Evolutionary conservation across 2,797 vertebrate genomes (phyloP).

Genomic region (Gymnoscopelus microlampas): DNA sequence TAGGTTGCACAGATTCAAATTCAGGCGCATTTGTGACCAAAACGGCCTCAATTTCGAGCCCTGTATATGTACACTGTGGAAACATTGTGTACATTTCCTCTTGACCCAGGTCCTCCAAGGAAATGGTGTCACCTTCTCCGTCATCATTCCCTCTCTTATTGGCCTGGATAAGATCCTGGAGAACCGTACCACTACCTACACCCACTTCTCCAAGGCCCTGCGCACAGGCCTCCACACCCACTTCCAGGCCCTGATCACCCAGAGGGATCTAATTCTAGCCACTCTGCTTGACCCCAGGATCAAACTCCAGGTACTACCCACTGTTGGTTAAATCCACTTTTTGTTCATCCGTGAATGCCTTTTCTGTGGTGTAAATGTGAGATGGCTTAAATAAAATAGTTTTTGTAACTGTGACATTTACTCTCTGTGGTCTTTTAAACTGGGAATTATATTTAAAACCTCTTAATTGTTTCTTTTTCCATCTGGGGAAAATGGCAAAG

Average conservation of each 20-base stretch:
- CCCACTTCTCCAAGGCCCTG: conserved; percentile 76
- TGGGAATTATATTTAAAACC: too few relatives aligned
- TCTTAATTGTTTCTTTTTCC: too few relatives aligned
- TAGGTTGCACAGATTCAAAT: too few relatives aligned
- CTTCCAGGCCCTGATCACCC: conserved; percentile 75
- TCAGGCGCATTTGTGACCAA: too few relatives aligned
- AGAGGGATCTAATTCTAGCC: conserved; percentile 76
- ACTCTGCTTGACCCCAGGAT: conserved; percentile 79
- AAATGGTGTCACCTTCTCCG: conserved; percentile 73
- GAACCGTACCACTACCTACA: conserved; percentile 65
- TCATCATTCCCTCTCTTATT: conserved; percentile 75
- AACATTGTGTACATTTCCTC: neutral
- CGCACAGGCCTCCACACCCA: conserved; percentile 70
- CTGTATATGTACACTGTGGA: neutral
- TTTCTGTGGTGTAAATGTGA: neutral
- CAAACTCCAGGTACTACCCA: conserved; percentile 74
- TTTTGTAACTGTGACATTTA: too few relatives aligned
- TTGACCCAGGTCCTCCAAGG: conserved; percentile 72
- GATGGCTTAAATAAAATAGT: neutral
- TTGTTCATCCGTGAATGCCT: too few relatives aligned
- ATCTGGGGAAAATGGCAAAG: too few relatives aligned
- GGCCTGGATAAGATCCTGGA: conserved; percentile 78
- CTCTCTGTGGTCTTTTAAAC: too few relatives aligned
- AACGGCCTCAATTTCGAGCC: too few relatives aligned
- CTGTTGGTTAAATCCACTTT: neutral